Conservation (phyloP, 2,113 vertebrate species). For the Caranx melampygus region DNA sequence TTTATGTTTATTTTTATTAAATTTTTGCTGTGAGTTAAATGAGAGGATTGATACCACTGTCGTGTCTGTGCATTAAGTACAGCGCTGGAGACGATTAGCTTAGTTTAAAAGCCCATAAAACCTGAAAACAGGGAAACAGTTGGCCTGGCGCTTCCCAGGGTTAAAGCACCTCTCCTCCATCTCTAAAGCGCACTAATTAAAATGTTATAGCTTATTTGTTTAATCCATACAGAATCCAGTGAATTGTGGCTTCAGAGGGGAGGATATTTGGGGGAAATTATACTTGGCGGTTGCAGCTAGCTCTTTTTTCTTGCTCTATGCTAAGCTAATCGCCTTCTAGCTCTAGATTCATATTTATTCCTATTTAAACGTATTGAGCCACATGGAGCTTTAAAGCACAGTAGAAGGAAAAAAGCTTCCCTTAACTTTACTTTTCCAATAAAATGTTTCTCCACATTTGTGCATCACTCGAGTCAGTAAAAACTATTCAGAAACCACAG, state of each 20-base stretch:
- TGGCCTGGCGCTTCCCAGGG: background rate
- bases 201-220: background rate
- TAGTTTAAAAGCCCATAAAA: conserved; percentile 1
- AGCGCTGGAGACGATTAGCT: background rate
- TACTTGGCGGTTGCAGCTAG: background rate
- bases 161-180: background rate
- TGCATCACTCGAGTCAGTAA: background rate
- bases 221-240: background rate
- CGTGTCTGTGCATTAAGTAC: background rate
- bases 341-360: background rate
- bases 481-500: background rate
- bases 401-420: background rate
- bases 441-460: background rate
- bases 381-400: background rate
- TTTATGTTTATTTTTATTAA: background rate
- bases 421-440: background rate
- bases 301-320: too few relatives aligned
- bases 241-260: background rate
- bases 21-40: background rate
- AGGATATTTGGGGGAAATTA: background rate
- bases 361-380: too few relatives aligned
- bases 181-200: background rate
- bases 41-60: background rate
- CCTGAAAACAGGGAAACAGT: background rate
- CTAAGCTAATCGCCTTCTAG: background rate